Evolutionary conservation across 2,113 vertebrate genomes (phyloP), one percentile per base, ranked within the genome.

Genomic region (Sitta europaea): DNA sequence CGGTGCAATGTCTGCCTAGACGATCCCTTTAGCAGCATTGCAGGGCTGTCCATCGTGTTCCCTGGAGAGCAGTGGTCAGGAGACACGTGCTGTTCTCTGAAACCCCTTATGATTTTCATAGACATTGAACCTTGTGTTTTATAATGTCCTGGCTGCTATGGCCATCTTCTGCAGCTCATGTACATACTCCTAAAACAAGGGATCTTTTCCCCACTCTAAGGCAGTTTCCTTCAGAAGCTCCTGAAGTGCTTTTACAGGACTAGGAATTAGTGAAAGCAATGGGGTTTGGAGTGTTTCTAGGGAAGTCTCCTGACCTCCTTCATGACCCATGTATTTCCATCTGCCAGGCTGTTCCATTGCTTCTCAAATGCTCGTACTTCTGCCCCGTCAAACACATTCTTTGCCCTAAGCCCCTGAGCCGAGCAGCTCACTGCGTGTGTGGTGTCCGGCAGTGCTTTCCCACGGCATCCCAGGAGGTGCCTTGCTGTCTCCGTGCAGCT

Each of bases 301-400:
- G 22, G 19, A 28, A 29, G 14, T 31, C 43, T 57, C 31, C 36
- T 5, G 29, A 6, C 15, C 42, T 53, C 5, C 8, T 38, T 38
- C 2, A 1, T 25, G 22, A 7, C 24, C 43, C 0, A 0, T 13
- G 33, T 2, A 1, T 63, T 66, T 36, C 59, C 24, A 48, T 40
- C 5, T 28, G 40, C 33, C 35, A 9, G 10, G 16, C 33, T 65
- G 9, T 65, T 47, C 12, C 47, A 27, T 18, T 38, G 17, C 9
- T 63, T 59, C 18, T 75, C 12, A 4, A 9, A 14, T 8, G 5
- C 2, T 28, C 0, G 1, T 14, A 45, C 40, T 2, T 33, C 15
- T 74, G 35, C 18, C 33, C 31, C 36, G 57, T 58, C 47, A 47
- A 33, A 12, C 23, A 0, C 10, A 5, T 22, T 29, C 25, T n/a